Evolutionary conservation across 1,140 invertebrate species (phyloP), one percentile per base, ranked within the genome.

Genomic region (Mycetomoellerius zeteki): DNA sequence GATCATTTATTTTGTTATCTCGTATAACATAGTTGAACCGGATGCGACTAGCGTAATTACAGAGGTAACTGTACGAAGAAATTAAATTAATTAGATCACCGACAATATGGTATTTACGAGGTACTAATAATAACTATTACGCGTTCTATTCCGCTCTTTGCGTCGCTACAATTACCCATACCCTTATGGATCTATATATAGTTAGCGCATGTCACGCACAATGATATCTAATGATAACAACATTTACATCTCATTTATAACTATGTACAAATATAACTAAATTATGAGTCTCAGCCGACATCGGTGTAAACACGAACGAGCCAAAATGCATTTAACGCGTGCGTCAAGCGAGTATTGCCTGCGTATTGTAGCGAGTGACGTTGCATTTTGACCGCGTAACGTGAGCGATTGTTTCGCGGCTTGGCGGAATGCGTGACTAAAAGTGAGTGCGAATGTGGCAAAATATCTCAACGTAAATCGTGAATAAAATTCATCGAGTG

Each of bases 41-140:
- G 52, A 72, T 60, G 37, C 37, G 37, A 54, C 69, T 84, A 73
- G 43, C 69, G 37, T 84, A 84, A 84, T 84, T 84, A 75, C 56
- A 84, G 37, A 84, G 69, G 10, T 60, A 60, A 73, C 80, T 50
- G 27, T 69, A 30, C 50, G 37, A 84, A 84, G 80, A 84, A 84
- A 84, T 84, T 82, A 82, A 82, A 82, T 82, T 84, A 84, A 84
- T 84, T 84, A 84, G 69, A 84, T 84, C 54, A 84, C 37, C 37
- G 54, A 84, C 80, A 75, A 60, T 73, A 73, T 50, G 56, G 37
- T 73, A 75, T 84, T 84, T 84, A 73, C 69, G 54, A 60, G 37
- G 37, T 21, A 73, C 47, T 81, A 82, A 72, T 82, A 82, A 84
- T 60, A 84, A 81, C 78, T 69, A 67, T 60, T 62, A 37, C 7